phyloP scores from a whole-genome alignment of 2,797 vertebrate genomes.

The Rhabdomys pumilio region DNA sequence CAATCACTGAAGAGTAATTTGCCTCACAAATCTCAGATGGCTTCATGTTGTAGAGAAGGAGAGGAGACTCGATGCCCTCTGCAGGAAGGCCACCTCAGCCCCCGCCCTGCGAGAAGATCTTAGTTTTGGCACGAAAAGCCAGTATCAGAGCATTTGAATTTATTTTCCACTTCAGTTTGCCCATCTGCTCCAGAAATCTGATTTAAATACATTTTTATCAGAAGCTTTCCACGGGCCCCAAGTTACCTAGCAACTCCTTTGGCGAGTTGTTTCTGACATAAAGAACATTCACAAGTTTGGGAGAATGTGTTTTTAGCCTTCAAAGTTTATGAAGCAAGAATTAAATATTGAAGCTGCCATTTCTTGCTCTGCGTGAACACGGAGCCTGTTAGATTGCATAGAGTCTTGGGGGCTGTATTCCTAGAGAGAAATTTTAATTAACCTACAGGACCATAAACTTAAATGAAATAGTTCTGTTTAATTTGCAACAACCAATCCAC shows the following conservation, averaged over 20 bases:
- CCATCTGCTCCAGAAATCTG: slow-evolving; percentile 83
- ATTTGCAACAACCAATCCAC: slow-evolving; percentile 77
- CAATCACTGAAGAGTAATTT: slow-evolving; percentile 19
- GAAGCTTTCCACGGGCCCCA: slow-evolving; percentile 73
- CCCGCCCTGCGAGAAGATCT: slow-evolving; percentile 60
- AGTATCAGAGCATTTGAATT: slow-evolving; percentile 81
- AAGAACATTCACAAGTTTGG: slow-evolving; percentile 75
- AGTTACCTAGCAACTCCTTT: slow-evolving; percentile 83
- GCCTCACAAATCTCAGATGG: neutral
- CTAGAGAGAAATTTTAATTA: slow-evolving; percentile 83
- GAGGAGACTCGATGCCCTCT: neutral
- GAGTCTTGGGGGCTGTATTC: slow-evolving; percentile 78
- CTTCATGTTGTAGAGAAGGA: neutral
- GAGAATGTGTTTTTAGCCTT: slow-evolving; percentile 76
- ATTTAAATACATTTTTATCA: slow-evolving; percentile 83
- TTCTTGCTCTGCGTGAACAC: slow-evolving; percentile 73
- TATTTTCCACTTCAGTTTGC: slow-evolving; percentile 82
- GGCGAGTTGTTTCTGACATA: slow-evolving; percentile 68
- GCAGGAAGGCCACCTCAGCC: neutral
- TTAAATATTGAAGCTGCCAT: slow-evolving; percentile 82
- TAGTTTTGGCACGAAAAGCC: slow-evolving; percentile 76
- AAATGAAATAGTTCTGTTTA: slow-evolving; percentile 80
- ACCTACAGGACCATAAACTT: slow-evolving; percentile 81
- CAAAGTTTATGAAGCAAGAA: slow-evolving; percentile 81
- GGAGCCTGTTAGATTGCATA: slow-evolving; percentile 77